phyloP scores from a whole-genome alignment of 2,888 invertebrate genomes.

The Bellardia bayeri region DNA sequence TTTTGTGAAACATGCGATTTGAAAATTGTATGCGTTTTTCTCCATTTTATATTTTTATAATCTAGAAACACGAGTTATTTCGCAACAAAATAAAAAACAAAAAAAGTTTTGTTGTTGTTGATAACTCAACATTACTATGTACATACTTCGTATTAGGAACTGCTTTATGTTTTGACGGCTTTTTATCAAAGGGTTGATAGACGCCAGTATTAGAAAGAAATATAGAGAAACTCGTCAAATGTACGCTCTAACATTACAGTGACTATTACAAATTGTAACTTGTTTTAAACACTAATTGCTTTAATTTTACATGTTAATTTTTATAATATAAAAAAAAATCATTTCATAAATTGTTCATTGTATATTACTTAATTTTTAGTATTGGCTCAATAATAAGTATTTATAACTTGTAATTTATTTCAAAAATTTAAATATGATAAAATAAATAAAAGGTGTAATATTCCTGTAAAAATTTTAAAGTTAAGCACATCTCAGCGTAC shows the following conservation, averaged over 20 bases:
- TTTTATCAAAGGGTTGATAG: constrained; percentile 42
- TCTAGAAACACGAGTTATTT: constrained; percentile 8
- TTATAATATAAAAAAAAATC: no score
- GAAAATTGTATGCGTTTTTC: constrained; percentile 23
- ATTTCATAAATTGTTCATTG: no score
- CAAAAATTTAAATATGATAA: no score
- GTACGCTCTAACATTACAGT: not conserved
- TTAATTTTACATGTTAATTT: no score
- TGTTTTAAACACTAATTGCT: no score
- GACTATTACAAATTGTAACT: not conserved
- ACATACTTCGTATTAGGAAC: not conserved
- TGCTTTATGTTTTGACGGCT: constrained; percentile 29
- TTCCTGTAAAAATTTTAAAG: no score
- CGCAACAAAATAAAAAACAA: not conserved
- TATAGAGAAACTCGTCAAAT: not conserved
- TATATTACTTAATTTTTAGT: no score
- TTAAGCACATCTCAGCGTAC: no score
- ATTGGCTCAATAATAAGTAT: no score
- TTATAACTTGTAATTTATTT: no score
- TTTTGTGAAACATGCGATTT: constrained; percentile 29
- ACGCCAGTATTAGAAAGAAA: not conserved
- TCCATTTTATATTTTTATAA: constrained; percentile 3
- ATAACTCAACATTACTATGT: constrained; percentile 16
- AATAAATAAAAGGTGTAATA: no score
- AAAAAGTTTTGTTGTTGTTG: not conserved